Evolutionary conservation across 2,888 invertebrate species (phyloP), one percentile per base, ranked within the genome.

Genomic region (Pterostichus madidus): DNA sequence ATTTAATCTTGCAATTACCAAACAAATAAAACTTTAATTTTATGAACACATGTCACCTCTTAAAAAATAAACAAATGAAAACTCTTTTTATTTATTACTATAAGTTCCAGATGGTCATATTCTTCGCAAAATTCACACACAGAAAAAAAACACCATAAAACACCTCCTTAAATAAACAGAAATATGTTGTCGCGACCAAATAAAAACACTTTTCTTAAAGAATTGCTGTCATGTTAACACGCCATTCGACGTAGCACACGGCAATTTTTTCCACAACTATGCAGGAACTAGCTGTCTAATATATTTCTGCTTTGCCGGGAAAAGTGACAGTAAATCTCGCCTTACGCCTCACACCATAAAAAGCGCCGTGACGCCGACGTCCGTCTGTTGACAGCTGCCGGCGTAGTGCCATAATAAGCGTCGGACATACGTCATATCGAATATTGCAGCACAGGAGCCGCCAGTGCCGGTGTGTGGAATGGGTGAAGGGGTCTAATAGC

Each of bases 381-480:
- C 64, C 32, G 31, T 35, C 31, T 64, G 64, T 64, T 64, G 64
- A 64, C 64, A 64, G 64, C 64, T 64, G 64, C 64, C 64, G 64
- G 64, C 64, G 13, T 8, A 64, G 39, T 13, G 64, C 31, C 64
- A 64, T 64, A 64, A 64, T 64, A 64, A 64, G 64, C 64, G 64
- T 64, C 64, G 31, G 64, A 64, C 39, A 32, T 35, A 64, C 64
- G 64, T 64, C 64, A 64, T 32, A 64, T 64, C 64, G 64, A 64
- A 64, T 64, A 64, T 64, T 64, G 64, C 64, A 32, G 32, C n/a
- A n/a, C 11, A n/a, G 8, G 4, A 24, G 8, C 7, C 31, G 59
- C 24, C 59, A 31, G 24, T 59, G 39, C 13, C n/a, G 32, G 64
- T 6, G 32, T 64, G 35, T 35, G 64, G 59, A 11, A 11, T 32